Evolutionary conservation across 2,113 vertebrate species (phyloP).

Genomic region (Gambusia affinis): DNA sequence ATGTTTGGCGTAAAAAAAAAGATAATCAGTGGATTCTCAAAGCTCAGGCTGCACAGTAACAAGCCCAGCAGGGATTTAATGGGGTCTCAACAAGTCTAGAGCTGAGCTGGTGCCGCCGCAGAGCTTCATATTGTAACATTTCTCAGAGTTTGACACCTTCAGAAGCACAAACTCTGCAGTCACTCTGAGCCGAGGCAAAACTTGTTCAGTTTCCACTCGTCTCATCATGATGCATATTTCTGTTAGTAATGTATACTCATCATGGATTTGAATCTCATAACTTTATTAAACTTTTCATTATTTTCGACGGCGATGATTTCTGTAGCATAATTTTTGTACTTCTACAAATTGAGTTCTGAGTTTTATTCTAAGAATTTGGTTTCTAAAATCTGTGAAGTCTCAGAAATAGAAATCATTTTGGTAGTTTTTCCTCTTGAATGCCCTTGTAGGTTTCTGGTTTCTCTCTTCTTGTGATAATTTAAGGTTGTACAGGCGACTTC

Average conservation of each 20-base stretch:
- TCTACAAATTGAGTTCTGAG: background rate
- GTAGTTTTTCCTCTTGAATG: background rate
- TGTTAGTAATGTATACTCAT: background rate
- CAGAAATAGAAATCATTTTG: background rate
- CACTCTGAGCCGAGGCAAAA: slow-evolving; percentile 4
- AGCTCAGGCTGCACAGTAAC: slow-evolving; percentile 19
- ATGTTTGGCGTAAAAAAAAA: background rate
- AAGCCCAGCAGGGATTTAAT: slow-evolving; percentile 47
- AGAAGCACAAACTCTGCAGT: slow-evolving; percentile 3
- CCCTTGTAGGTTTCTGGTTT: background rate
- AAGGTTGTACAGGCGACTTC: background rate
- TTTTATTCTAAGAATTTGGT: too few relatives aligned
- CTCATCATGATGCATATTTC: background rate
- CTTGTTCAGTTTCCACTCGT: background rate
- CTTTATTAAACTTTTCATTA: background rate
- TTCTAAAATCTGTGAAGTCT: too few relatives aligned
- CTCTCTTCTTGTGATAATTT: background rate
- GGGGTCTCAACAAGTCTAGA: slow-evolving; percentile 32
- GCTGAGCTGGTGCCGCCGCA: slow-evolving; percentile 28
- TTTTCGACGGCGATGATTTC: background rate
- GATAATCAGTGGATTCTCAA: slow-evolving; percentile 8
- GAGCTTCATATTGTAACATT: slow-evolving; percentile 21
- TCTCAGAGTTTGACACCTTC: slow-evolving; percentile 13
- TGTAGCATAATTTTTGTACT: background rate
- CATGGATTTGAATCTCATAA: background rate